Base-by-base conservation (phyloP, 2,113 vertebrate genomes). In the Dissostichus mawsoni region DNA sequence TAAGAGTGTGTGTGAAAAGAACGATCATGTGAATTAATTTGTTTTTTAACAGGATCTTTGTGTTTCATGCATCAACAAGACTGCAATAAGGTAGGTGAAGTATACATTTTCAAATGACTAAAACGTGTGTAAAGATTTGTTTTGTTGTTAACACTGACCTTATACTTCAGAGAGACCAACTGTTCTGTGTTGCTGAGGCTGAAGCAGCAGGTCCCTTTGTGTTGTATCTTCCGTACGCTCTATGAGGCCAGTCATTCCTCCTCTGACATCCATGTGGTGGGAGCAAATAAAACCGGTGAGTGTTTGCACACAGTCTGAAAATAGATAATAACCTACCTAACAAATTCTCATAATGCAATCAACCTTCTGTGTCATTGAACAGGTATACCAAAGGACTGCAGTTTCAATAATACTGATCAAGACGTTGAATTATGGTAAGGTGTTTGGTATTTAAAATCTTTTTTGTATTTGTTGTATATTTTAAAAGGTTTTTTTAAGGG, bases 221-320 rank as follows among this genome's bases (percentile, higher is more conserved):
- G 94, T 48, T 94, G 91, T 51, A 83, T 95, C 64, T 83, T 89
- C 8, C 33, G 36, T 2, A 69, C 72, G 1, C 80, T 95, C 59
- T 87, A 82, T 44, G 14, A 0, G 0, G 88, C 75, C 48, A 80
- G 25, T 48, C 70, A 81, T 41, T 29, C 3, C 5, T 68, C 81
- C 58, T 4, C 74, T 6, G 48, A 78, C 11, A 89, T 90, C 41
- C 9, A 8, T 0, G 66, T 87, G 14, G 25, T 87, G 62, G 92
- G 88, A 57, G 87, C 80, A 18, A 79, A 89, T 20, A 64, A 12
- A 77, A 52, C 52, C 1, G 68, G 94, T 94, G 52, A 93, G 92
- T 87, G 18, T 23, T 29, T 68, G 2, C 17, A 11, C 55, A n/a
- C n/a, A 17, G 5, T 29, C 14, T 36, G 2, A 58, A 63, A 41